Base-by-base conservation (phyloP, 2,113 vertebrate species). In the Podiceps cristatus region DNA sequence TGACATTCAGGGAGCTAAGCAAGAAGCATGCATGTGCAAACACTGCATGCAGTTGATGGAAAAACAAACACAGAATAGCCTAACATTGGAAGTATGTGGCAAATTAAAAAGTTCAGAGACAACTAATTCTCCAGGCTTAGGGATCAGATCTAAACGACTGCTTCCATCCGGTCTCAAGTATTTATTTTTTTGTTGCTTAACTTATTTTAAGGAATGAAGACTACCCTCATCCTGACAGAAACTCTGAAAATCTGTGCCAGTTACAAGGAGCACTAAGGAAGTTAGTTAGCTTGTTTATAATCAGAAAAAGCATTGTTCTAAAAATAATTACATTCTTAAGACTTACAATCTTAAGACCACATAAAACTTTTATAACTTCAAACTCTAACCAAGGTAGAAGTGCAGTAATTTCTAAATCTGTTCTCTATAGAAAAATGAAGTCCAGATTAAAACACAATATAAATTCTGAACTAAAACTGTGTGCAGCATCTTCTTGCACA, bases 161-260 rank as follows among this genome's bases (percentile, higher is more conserved):
- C 42, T 88, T 95, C 72, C 83, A 77, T 42, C 23, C 15, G 22
- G 24, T 37, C 42, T 91, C 37, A 69, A 79, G 60, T 53, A 74
- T 89, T 81, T 89, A 37, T 78, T 81, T 96, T 82, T 76, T 7
- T 76, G 16, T 83, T 86, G 44, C 75, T 52, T 71, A 84, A 91
- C 31, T 74, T 88, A 69, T 37, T 96, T 93, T 81, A 93, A 96
- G 88, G 96, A 94, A 97, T 77, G 63, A 68, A 93, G 55, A 69
- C 44, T 71, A 33, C 28, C 35, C 74, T 95, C 86, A 95, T 89
- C 93, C 90, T 84, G 92, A 91, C 75, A 97, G 71, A 95, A 90
- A 96, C 3, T 1, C 3, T 76, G 40, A 69, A 86, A 66, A 83
- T n/a, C 56, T 50, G 13, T 31, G 59, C 72, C 90, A 47, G 50